A percentile compares a stretch with the other conserved stretches of the same genome.
phyloP scores from a whole-genome alignment of 1,140 invertebrate genomes.

The Ruditapes philippinarum region DNA sequence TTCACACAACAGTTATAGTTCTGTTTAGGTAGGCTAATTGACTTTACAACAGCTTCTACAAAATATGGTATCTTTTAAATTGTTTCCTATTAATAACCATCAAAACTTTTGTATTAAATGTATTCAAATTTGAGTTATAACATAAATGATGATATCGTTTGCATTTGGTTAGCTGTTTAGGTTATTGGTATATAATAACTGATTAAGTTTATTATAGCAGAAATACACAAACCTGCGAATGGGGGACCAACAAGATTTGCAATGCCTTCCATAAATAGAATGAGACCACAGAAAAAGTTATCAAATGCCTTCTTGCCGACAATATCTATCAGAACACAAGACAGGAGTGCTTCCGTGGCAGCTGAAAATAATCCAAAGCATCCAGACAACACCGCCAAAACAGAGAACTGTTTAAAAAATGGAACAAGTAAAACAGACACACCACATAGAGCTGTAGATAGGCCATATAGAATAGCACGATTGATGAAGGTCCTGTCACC shows the following conservation, averaged over 20 bases:
- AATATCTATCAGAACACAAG: slow-evolving; percentile 75
- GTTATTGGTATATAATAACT: not conserved
- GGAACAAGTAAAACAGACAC: slow-evolving; percentile 75
- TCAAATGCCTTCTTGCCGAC: slow-evolving; percentile 76
- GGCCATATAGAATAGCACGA: slow-evolving; percentile 77
- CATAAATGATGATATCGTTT: not conserved
- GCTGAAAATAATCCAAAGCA: slow-evolving; percentile 78
- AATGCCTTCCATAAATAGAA: slow-evolving; percentile 77
- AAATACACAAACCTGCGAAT: slow-evolving; percentile 72
- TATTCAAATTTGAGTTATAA: not conserved
- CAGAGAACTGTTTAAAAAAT: slow-evolving; percentile 46
- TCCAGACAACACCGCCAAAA: slow-evolving; percentile 39
- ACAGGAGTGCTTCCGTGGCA: slow-evolving; percentile 73
- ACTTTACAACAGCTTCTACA: too few relatives aligned
- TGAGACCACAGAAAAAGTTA: slow-evolving; percentile 75
- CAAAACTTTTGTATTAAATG: too few relatives aligned
- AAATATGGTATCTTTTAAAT: too few relatives aligned
- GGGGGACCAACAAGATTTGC: slow-evolving; percentile 78
- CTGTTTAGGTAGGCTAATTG: too few relatives aligned
- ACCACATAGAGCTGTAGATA: slow-evolving; percentile 77
- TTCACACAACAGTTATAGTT: too few relatives aligned
- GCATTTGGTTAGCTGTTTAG: not conserved
- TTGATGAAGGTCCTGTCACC: slow-evolving; percentile 91
- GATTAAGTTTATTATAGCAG: not conserved
- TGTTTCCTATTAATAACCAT: too few relatives aligned